Base-by-base conservation (phyloP, 2,797 vertebrate species). In the Gymnoscopelus braueri region DNA sequence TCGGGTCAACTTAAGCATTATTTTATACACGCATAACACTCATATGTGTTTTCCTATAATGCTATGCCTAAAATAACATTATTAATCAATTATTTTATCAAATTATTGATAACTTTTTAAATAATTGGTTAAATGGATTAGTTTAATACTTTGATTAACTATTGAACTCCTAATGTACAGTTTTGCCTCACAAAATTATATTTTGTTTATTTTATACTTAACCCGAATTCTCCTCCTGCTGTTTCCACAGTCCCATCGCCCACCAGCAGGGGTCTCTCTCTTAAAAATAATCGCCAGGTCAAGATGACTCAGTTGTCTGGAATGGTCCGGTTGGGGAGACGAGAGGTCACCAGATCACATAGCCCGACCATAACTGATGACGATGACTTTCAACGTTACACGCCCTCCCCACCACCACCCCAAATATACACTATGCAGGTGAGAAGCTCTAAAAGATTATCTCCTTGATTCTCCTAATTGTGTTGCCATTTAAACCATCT, bases 281-380 rank as follows among this genome's bases (percentile, higher is more conserved):
- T 78, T 73, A 91, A 78, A 68, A 92, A 69, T 65, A 90, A 79
- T 5, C 87, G 92, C 0, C 94, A 95, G 81, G 91, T 92, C 49
- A 95, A 93, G 81, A 94, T 95, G 93, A 95, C 90, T 61, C 94
- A 95, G 70, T 87, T 94, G 69, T 91, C 94, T 0, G 93, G 94
- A 3, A 89, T 94, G 91, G 73, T 92, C 48, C 72, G 87, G 67
- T 23, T 94, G 64, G 92, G 93, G 12, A 77, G 92, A 53, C 81
- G 91, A 65, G 93, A 94, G 74, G 90, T 94, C 78, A 86, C 60
- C 78, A 55, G 81, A 57, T 72, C 88, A 49, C 55, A 79, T 23
- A 91, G 69, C 14, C 85, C 88, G 60, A 86, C 58, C 0, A 0
- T 83, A 3, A 67, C 82, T 5, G 81, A 89, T 7, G 87, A 67